phyloP scores from a whole-genome alignment of 1,140 invertebrate species.

The Zaprionus gabonicus region DNA sequence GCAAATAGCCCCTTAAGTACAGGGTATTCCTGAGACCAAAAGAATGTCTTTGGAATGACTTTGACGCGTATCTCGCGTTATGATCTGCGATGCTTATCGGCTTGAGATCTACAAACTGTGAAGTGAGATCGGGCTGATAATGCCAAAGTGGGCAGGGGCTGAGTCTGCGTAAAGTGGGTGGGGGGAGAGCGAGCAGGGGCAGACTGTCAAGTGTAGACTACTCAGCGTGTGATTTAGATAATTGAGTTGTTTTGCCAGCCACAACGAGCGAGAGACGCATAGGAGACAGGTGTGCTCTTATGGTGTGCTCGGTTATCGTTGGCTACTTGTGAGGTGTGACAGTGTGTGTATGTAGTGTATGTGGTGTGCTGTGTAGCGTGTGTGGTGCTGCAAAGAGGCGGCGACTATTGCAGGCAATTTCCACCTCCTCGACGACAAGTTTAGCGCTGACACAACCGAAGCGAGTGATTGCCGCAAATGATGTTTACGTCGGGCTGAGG shows the following conservation, averaged over 20 bases:
- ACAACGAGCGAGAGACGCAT: background rate
- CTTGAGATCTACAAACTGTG: slow-evolving; percentile 1
- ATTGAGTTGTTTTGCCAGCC: slow-evolving; percentile 37
- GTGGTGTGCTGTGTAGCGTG: background rate
- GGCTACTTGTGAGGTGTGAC: slow-evolving; percentile 1
- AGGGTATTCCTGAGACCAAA: background rate
- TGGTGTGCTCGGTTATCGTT: slow-evolving; percentile 3
- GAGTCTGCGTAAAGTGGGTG: background rate
- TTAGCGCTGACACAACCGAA: slow-evolving; percentile 33
- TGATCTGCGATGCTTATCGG: slow-evolving; percentile 4
- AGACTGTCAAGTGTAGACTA: slow-evolving; percentile 29
- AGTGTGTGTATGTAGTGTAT: background rate
- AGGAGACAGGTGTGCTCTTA: no score
- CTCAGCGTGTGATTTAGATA: slow-evolving; percentile 35
- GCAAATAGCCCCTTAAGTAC: background rate
- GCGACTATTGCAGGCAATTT: slow-evolving; percentile 42
- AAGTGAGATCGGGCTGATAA: background rate
- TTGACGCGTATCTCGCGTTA: slow-evolving; percentile 1
- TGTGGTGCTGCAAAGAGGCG: slow-evolving; percentile 17
- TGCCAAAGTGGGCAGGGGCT: background rate
- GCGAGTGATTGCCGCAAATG: slow-evolving; percentile 21
- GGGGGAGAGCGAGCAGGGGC: background rate
- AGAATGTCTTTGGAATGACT: slow-evolving; percentile 9
- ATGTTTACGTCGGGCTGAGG: slow-evolving; percentile 20
- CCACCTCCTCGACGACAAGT: slow-evolving; percentile 35